phyloP scores from a whole-genome alignment of 2,113 vertebrate species.

The Arothron firmamentum region DNA sequence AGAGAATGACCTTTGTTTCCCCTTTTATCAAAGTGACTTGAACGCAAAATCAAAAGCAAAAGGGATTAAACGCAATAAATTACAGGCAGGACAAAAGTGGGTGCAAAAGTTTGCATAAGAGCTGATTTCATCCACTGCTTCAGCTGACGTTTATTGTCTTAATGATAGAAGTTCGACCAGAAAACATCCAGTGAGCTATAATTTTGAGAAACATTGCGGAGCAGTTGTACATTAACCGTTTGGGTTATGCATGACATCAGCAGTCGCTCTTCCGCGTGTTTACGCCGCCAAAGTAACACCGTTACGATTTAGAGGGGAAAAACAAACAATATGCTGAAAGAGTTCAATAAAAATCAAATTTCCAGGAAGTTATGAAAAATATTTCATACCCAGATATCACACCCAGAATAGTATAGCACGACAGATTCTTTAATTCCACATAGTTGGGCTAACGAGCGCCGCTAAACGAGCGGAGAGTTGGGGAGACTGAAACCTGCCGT shows the following conservation, averaged over 20 bases:
- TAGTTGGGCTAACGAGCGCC: conserved; percentile 27
- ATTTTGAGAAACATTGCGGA: conserved; percentile 25
- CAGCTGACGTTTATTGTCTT: conserved; percentile 23
- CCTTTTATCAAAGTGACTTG: conserved; percentile 4
- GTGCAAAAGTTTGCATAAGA: conserved; percentile 10
- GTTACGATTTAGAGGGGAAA: conserved; percentile 32
- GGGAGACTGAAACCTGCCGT: conserved; percentile 32
- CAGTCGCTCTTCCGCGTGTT: conserved; percentile 34
- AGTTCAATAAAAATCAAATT: conserved; percentile 35
- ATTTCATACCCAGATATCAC: conserved; percentile 23
- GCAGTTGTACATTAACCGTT: conserved; percentile 23
- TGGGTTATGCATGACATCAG: conserved; percentile 35
- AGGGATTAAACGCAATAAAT: conserved; percentile 43
- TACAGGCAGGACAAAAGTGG: not conserved
- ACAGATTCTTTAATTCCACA: conserved; percentile 6
- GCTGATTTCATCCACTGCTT: not conserved
- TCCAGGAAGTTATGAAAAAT: conserved; percentile 32
- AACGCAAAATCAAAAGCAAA: conserved; percentile 15
- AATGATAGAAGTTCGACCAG: conserved; percentile 18
- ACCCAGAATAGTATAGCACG: conserved; percentile 16
- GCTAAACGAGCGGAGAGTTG: conserved; percentile 15
- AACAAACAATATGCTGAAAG: conserved; percentile 27
- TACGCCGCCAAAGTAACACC: conserved; percentile 24
- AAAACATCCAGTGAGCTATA: conserved; percentile 13
- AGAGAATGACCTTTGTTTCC: conserved; percentile 16